These are phyloP conservation scores for Pteromalus puparum DNA, from an alignment of 1,140 invertebrate species.

Conservation along the genomic window DNA sequence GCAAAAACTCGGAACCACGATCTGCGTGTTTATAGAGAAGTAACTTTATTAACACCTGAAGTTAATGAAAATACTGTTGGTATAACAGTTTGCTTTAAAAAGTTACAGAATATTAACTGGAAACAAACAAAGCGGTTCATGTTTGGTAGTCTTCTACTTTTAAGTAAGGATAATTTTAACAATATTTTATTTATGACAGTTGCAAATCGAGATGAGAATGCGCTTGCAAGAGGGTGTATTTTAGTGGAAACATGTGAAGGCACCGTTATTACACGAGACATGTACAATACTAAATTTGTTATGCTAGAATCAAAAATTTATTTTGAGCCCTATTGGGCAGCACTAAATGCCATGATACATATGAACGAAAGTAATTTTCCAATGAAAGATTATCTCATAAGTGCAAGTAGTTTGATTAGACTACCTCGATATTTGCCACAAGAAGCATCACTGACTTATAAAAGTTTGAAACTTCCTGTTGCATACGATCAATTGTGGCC, in stretches of 20 bases:
- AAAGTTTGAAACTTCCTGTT: not conserved
- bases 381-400: conserved; percentile 14
- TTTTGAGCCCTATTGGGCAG: conserved; percentile 82
- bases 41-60: not conserved
- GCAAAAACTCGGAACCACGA: too few relatives aligned
- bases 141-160: not conserved
- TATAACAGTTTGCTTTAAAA: not conserved
- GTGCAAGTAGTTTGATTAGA: not conserved
- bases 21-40: too few relatives aligned
- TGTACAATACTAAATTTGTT: conserved; percentile 70
- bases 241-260: conserved; percentile 8
- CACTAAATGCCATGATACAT: conserved; percentile 79
- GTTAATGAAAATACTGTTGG: not conserved
- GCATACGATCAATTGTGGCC: not conserved
- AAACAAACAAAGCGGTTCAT: not conserved
- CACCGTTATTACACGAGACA: conserved; percentile 32
- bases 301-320: conserved; percentile 83
- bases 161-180: conserved; percentile 27
- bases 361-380: conserved; percentile 70
- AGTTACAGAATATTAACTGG: conserved; percentile 3
- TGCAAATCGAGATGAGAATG: not conserved
- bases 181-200: conserved; percentile 8
- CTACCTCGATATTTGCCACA: not conserved
- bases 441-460: not conserved
- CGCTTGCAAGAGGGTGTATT: not conserved